These are phyloP conservation scores for Gobio occitaniae DNA, from an alignment of 2,797 vertebrate genomes.

Conservation along the genomic window DNA sequence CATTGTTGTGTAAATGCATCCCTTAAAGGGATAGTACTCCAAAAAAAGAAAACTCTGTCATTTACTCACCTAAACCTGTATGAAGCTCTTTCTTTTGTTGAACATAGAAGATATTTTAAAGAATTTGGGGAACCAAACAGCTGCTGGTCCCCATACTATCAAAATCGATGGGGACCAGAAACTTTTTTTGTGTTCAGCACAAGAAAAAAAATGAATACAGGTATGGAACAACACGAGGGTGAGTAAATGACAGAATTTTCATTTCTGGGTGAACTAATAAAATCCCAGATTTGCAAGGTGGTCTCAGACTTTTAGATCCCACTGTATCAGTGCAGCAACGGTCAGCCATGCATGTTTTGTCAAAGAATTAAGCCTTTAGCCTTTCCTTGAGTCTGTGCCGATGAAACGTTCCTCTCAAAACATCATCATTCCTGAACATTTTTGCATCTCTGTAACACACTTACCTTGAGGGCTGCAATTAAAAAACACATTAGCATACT, in stretches of 20 bases:
- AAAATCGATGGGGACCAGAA: neutral
- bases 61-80: neutral
- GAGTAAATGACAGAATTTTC: neutral
- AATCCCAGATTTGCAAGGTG: neutral
- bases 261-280: neutral
- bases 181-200: neutral
- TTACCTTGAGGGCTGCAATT: slow-evolving; percentile 78
- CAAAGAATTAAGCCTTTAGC: neutral
- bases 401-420: neutral
- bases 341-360: slow-evolving; percentile 72
- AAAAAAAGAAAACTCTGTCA: neutral
- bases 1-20: neutral
- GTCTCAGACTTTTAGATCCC: slow-evolving; percentile 4
- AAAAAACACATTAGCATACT: slow-evolving; percentile 72
- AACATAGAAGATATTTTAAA: neutral
- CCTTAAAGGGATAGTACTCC: neutral
- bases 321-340: slow-evolving; percentile 60
- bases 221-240: neutral
- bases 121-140: neutral
- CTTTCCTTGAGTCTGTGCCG: neutral
- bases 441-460: slow-evolving; percentile 60
- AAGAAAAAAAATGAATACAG: neutral
- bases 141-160: neutral
- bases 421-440: slow-evolving; percentile 3
- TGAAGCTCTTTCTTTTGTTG: neutral